Conservation (phyloP, 2,888 invertebrate genomes). For the Acronicta alni region DNA sequence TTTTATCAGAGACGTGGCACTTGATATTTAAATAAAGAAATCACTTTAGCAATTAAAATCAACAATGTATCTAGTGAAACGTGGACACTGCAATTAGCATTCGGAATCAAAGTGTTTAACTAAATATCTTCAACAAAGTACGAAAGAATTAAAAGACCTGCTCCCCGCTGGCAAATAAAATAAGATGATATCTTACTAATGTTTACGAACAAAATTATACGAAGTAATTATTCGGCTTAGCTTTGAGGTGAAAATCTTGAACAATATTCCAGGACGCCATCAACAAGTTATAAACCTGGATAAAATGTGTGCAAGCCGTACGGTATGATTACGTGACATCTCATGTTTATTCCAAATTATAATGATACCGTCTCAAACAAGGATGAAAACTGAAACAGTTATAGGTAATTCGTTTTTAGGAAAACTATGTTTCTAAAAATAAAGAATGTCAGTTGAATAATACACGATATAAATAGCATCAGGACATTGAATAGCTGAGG, state of each 20-base stretch:
- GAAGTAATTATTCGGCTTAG: conserved; percentile 58
- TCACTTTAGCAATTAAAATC: conserved; percentile 63
- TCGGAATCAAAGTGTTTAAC: conserved; percentile 54
- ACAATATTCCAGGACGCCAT: background rate
- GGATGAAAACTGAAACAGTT: background rate
- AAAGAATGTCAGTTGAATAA: conserved; percentile 62
- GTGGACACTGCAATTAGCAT: conserved; percentile 56
- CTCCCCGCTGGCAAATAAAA: conserved; percentile 60
- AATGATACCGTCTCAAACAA: background rate
- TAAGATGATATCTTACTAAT: conserved; percentile 71
- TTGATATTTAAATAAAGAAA: conserved; percentile 45
- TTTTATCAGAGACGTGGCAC: conserved; percentile 8
- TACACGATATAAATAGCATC: conserved; percentile 74
- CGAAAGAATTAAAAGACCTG: conserved; percentile 60
- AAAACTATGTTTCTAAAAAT: too few relatives aligned
- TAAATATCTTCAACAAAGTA: conserved; percentile 70
- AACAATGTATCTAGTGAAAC: conserved; percentile 69
- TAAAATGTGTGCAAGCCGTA: background rate
- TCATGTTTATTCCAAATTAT: background rate
- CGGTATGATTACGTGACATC: background rate
- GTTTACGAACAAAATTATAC: conserved; percentile 70
- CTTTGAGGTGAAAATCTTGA: conserved; percentile 42
- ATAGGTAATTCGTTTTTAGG: background rate
- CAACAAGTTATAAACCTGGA: background rate
- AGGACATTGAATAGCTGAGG: conserved; percentile 71